Evolutionary conservation across 1,140 invertebrate genomes (phyloP), one percentile per base, ranked within the genome.

Genomic region (Parasteatoda tepidariorum): DNA sequence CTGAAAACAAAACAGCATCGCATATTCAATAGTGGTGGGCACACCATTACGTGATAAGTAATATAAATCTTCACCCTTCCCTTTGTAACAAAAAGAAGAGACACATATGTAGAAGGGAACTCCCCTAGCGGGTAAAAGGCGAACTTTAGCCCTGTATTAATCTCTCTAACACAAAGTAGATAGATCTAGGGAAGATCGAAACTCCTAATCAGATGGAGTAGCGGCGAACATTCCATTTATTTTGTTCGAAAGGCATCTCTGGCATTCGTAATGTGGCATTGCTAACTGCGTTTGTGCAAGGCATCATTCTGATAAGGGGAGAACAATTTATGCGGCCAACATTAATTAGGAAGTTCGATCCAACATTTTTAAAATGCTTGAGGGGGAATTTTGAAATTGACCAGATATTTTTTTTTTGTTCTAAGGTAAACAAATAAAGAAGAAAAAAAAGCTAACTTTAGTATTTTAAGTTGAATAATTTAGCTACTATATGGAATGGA

Each of bases 151-250:
- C 71, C 66, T 34, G 66, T 71, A 82, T 82, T 82, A 82, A 82
- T 82, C 78, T 82, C 66, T 33, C 67, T 70, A 70, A 62, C 67
- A 82, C 78, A 82, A 82, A 70, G 67, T 33, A 62, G 78, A 62
- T 62, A 78, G 48, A 70, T 82, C 41, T 62, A 61, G 38, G 28
- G 34, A 15, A 55, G 66, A 82, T 82, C 78, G 78, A 70, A 70
- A 22, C 62, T 59, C 74, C 78, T 82, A 82, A 82, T 82, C 78
- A 82, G 78, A 30, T 48, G 78, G 54, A 82, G 78, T 82, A 82
- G 55, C 55, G 67, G 54, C 78, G 78, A 82, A 26, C 67, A 71
- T 71, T 70, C 78, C 78, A 82, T 82, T 82, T 71, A 82, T 82
- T 82, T 82, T 82, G 78, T 82, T 82, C 78, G 78, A 82, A 48